Base-by-base conservation (phyloP, 2,888 invertebrate genomes). In the Isotomurus palustris region DNA sequence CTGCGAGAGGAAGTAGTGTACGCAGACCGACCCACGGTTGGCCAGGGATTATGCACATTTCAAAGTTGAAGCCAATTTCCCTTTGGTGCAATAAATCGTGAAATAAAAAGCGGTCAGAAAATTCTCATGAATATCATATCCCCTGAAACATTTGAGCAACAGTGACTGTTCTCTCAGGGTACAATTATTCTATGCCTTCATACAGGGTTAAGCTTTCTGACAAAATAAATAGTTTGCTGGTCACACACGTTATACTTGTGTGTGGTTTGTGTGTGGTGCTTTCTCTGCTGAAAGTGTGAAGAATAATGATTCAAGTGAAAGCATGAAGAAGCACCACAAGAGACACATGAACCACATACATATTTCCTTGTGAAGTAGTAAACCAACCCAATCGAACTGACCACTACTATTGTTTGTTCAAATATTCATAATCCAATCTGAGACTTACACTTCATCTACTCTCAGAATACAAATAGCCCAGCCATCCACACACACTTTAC, bases 351-450 rank as follows among this genome's bases (percentile, higher is more conserved):
- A 32, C 32, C 32, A 32, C 14, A 32, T 32, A 40, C 6, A 40
- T 40, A 40, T 40, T 40, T 40, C 40, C 19, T 17, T 19, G 12
- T n/a, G n/a, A n/a, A n/a, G n/a, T n/a, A n/a, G n/a, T n/a, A n/a
- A 47, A 6, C 6, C 17, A 49, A 49, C 35, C 49, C 49, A 49
- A 49, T 49, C 56, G 56, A 63, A 60, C 66, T 62, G 64, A 60
- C 64, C 62, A 56, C 54, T 55, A 56, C 58, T 62, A 60, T 62
- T 64, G 58, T 67, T 61, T 64, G 58, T 64, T 67, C 62, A 67
- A 67, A 67, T 67, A 67, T 67, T 67, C 67, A 67, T 67, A 67
- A 67, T 64, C 67, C 67, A 67, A 67, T 67, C 64, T 64, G 55
- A 64, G 64, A 58, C 53, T 61, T 57, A 53, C 52, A 53, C 50